Percentiles rank a stretch among this genome's conserved stretches.
Evolutionary conservation across 2,113 vertebrate genomes (phyloP).

Genomic region (Dasypus novemcinctus): DNA sequence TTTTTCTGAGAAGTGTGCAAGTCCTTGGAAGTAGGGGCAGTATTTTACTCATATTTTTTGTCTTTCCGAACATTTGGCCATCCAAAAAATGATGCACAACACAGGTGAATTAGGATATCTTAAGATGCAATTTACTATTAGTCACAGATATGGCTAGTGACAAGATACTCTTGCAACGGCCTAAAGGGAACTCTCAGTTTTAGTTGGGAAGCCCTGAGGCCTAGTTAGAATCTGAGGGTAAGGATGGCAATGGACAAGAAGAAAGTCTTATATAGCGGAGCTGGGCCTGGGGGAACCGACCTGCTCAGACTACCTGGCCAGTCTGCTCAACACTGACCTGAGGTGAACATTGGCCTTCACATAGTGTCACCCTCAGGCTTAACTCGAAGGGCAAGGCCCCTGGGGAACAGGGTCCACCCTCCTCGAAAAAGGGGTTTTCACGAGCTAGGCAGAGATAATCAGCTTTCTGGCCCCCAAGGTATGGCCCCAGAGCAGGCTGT

Average conservation of each 20-base stretch:
- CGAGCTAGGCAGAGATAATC: background rate
- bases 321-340: background rate
- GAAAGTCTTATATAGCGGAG: background rate
- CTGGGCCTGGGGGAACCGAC: background rate
- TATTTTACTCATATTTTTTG: constrained; percentile 1
- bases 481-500: background rate
- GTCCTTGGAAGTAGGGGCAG: background rate
- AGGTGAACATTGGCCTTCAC: background rate
- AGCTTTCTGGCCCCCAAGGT: background rate
- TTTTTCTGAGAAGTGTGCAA: background rate
- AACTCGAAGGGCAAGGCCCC: background rate
- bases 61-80: background rate
- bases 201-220: no score
- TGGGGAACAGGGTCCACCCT: background rate
- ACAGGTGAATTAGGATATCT: background rate
- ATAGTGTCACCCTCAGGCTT: background rate
- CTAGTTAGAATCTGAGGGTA: background rate
- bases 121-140: background rate
- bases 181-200: background rate
- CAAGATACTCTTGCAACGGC: background rate
- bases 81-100: background rate
- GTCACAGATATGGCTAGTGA: background rate
- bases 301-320: no score
- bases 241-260: background rate
- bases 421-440: background rate